phyloP scores from a whole-genome alignment of 2,113 vertebrate genomes.

The Leptobrachium leishanense region DNA sequence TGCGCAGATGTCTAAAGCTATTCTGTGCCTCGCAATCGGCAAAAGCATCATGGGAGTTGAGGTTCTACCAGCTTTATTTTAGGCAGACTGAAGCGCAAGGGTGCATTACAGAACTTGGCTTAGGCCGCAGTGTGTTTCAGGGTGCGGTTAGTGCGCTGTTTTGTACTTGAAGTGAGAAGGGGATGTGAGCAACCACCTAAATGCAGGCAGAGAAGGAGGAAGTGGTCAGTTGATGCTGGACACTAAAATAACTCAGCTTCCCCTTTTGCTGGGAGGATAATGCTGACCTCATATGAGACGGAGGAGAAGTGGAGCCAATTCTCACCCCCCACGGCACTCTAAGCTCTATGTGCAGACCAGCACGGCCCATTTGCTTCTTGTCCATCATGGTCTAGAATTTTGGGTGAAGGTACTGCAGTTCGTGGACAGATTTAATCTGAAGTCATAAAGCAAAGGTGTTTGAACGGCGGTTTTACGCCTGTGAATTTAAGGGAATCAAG shows the following conservation, averaged over 20 bases:
- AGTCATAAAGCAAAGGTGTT: too few relatives aligned
- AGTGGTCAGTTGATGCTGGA: constrained; percentile 5
- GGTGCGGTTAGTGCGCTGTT: not conserved
- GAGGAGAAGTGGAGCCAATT: not conserved
- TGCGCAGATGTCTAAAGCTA: too few relatives aligned
- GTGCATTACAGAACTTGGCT: not conserved
- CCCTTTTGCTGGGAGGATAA: not conserved
- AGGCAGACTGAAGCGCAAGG: too few relatives aligned
- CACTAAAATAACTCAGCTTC: not conserved
- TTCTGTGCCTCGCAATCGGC: too few relatives aligned
- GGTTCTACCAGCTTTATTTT: too few relatives aligned
- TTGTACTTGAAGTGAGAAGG: not conserved
- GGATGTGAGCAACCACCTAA: too few relatives aligned
- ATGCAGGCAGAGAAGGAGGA: not conserved
- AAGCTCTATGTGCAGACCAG: not conserved
- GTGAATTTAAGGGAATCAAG: too few relatives aligned
- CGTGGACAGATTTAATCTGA: not conserved
- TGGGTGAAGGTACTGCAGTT: not conserved
- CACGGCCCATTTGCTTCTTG: not conserved
- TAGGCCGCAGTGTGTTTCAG: too few relatives aligned
- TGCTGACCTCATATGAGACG: not conserved
- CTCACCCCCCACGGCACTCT: not conserved
- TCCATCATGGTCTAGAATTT: not conserved
- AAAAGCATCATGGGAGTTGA: too few relatives aligned
- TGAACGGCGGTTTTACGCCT: too few relatives aligned